phyloP scores from a whole-genome alignment of 2,113 vertebrate species.

The Elaphurus davidianus region DNA sequence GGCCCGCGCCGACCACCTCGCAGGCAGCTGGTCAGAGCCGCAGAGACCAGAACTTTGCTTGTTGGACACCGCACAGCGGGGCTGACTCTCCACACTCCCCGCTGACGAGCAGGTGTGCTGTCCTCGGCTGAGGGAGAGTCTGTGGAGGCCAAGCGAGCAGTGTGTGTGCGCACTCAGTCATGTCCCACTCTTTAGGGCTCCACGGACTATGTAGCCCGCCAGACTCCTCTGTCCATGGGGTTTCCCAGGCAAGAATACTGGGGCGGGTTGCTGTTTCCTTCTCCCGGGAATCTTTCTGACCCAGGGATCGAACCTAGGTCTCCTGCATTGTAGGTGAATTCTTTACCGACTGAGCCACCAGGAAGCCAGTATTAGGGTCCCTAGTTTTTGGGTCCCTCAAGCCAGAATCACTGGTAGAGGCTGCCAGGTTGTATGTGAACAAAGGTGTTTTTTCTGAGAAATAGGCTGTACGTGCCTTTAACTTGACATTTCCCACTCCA shows the following conservation, averaged over 20 bases:
- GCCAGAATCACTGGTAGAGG: not conserved
- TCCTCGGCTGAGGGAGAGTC: not conserved
- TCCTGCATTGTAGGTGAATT: not conserved
- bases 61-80: fast-evolving
- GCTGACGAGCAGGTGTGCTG: fast-evolving
- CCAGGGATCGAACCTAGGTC: not conserved
- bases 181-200: not conserved
- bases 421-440: not conserved
- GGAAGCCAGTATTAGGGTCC: not conserved
- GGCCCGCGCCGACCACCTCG: fast-evolving
- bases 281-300: not conserved
- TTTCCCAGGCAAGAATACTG: not conserved
- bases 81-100: not conserved
- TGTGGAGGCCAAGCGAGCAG: not conserved
- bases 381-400: not conserved
- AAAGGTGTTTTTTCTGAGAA: not conserved
- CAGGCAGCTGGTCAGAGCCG: not conserved
- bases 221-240: not conserved
- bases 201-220: not conserved
- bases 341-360: fast-evolving
- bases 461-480: not conserved
- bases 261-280: not conserved
- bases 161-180: not conserved
- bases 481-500: not conserved
- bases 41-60: not conserved